Evolutionary conservation across 92 coral and sea anemone genomes (phyloP).

Genomic region (Scolanthus callimorphus): DNA sequence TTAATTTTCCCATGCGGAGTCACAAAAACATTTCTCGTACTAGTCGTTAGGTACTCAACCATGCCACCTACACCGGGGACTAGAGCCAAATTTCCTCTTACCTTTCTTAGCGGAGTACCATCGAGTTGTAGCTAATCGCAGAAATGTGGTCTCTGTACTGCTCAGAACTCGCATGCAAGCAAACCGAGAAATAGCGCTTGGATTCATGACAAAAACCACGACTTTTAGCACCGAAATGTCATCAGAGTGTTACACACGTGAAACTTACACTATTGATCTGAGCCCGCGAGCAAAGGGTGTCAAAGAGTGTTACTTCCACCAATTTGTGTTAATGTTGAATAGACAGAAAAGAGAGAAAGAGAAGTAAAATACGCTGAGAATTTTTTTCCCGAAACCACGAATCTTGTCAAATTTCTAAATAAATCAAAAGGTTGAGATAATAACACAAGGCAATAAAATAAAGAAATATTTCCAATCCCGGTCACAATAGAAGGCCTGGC

Average conservation of each 20-base stretch:
- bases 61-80: not conserved
- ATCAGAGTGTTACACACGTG: not conserved
- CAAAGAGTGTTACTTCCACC: not conserved
- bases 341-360: no score
- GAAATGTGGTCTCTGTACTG: constrained; percentile 32
- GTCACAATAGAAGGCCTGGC: no score
- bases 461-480: no score
- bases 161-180: constrained; percentile 17
- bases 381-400: no score
- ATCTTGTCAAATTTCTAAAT: no score
- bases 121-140: constrained; percentile 44
- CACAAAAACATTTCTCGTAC: no score
- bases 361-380: no score
- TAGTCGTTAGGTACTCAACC: constrained; percentile 1
- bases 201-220: constrained; percentile 17
- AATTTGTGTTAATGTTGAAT: no score
- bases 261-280: not conserved
- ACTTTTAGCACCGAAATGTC: not conserved
- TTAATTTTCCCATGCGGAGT: no score
- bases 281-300: constrained; percentile 1
- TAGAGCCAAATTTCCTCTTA: constrained; percentile 8
- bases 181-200: constrained; percentile 25
- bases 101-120: constrained; percentile 90
- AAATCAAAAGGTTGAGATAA: no score
- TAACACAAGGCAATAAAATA: no score